Conservation (phyloP, 2,888 invertebrate species). For the Microplitis manilae region DNA sequence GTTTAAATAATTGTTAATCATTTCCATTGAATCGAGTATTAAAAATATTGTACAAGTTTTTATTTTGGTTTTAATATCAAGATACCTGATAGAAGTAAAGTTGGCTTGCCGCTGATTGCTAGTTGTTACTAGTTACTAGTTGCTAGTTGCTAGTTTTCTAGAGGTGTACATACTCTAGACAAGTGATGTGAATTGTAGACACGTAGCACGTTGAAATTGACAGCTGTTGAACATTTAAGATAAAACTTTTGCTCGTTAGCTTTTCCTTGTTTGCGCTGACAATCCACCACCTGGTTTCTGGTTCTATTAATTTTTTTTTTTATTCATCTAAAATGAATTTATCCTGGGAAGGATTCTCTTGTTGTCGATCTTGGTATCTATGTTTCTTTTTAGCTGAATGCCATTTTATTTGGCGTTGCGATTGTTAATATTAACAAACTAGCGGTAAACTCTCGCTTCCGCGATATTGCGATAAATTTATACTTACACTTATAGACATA, state of each 20-base stretch:
- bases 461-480: slow-evolving; percentile 8
- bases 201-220: slow-evolving; percentile 22
- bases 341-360: too few species aligned
- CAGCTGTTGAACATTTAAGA: slow-evolving; percentile 24
- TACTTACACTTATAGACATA: background rate
- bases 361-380: too few species aligned
- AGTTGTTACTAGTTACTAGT: background rate
- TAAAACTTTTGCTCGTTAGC: slow-evolving; percentile 19
- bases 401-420: too few species aligned
- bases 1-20: background rate
- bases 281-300: slow-evolving; percentile 23
- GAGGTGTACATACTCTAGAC: background rate
- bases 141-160: background rate
- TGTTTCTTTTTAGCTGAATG: too few species aligned
- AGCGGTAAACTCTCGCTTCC: slow-evolving; percentile 3
- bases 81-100: background rate
- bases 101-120: background rate
- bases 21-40: background rate
- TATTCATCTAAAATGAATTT: background rate
- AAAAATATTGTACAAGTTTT: too few species aligned
- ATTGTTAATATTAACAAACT: background rate
- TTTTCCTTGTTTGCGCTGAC: slow-evolving; percentile 19
- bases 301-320: background rate
- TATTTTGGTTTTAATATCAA: too few species aligned
- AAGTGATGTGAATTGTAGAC: slow-evolving; percentile 5